These are phyloP conservation scores for Alosa sapidissima DNA, from an alignment of 2,797 vertebrate genomes.

Conservation along the genomic window DNA sequence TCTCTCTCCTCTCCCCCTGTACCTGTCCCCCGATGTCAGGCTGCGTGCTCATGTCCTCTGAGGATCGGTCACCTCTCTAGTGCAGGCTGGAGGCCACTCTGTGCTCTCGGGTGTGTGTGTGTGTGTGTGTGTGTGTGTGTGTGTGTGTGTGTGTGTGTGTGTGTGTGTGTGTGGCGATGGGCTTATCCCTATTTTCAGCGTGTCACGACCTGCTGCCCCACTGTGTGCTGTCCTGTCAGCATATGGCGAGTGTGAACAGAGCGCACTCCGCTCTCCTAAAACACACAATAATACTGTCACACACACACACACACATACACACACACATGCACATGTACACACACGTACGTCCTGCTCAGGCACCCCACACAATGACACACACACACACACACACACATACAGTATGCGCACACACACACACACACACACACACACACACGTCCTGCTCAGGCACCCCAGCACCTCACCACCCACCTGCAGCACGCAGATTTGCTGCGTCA, in stretches of 20 bases:
- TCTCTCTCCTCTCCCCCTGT: background rate
- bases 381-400: background rate
- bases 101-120: background rate
- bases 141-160: conserved; percentile 35
- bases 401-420: background rate
- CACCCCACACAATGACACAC: background rate
- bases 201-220: conserved; percentile 62
- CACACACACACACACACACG: background rate
- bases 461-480: conserved; percentile 10
- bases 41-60: background rate
- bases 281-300: background rate
- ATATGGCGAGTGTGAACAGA: conserved; percentile 63
- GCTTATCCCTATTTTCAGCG: conserved; percentile 64
- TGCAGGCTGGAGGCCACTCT: background rate
- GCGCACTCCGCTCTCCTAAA: background rate
- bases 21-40: too few relatives aligned
- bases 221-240: conserved; percentile 70
- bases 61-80: background rate
- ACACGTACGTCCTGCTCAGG: background rate
- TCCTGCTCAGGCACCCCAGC: conserved; percentile 21
- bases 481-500: conserved; percentile 23
- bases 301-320: conserved; percentile 5
- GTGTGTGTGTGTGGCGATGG: conserved; percentile 43
- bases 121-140: conserved; percentile 40
- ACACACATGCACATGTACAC: background rate